Evolutionary conservation across 2,797 vertebrate genomes (phyloP).

Genomic region (Meda fulgida): DNA sequence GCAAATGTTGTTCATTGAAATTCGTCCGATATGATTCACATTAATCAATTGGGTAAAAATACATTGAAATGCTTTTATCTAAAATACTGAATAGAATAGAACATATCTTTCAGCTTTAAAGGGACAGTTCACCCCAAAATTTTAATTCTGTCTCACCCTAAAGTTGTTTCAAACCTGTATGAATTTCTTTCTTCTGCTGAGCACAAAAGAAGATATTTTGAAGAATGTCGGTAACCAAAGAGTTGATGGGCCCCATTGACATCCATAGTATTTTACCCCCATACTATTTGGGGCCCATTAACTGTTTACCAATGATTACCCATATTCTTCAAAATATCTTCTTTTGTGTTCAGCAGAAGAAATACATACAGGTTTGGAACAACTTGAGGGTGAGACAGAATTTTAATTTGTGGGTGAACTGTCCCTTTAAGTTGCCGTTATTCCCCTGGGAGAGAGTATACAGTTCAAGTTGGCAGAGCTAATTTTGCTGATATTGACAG

Average conservation of each 20-base stretch:
- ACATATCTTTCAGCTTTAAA: background rate
- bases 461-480: conserved; percentile 21
- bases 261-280: background rate
- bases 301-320: background rate
- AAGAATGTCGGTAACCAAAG: background rate
- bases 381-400: background rate
- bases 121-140: background rate
- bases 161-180: background rate
- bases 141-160: background rate
- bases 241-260: background rate
- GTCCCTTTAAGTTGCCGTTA: background rate
- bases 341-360: background rate
- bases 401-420: background rate
- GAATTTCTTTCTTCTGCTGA: background rate
- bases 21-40: conserved; percentile 59
- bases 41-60: conserved; percentile 2
- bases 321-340: background rate
- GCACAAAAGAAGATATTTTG: background rate
- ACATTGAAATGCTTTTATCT: conserved; percentile 18
- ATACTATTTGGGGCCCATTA: background rate
- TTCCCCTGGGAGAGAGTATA: background rate
- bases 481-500: conserved; percentile 34
- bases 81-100: background rate
- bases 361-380: background rate
- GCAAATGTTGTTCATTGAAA: conserved; percentile 66